Base-by-base conservation (phyloP, 2,797 vertebrate genomes). In the Heterohyrax brucei region DNA sequence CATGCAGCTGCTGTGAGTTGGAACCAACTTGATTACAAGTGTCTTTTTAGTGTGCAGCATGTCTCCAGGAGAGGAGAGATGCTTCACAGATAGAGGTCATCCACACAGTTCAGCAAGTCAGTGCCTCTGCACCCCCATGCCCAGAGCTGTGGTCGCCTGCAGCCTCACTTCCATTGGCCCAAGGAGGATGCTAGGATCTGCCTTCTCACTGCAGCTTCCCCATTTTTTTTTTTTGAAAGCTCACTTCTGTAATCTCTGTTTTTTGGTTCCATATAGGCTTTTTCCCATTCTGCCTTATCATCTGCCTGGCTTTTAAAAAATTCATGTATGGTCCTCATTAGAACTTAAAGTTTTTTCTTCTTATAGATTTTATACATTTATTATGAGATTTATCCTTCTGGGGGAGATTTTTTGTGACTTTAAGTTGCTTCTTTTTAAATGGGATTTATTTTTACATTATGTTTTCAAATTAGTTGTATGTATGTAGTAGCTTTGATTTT, bases 401-500 rank as follows among this genome's bases (percentile, higher is more conserved):
- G 7, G 21, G 10, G 59, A 33, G 9, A 46, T 4, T 21, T 76
- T 70, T 83, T 91, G 80, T 86, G 4, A 39, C 39, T 39, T 39
- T 39, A 39, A 39, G 28, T 66, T 50, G 77, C 9, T 90, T n/a
- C 12, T 91, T 93, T 92, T 88, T 48, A 96, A 95, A 79, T 76
- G 53, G 33, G 48, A 48, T 62, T 93, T 95, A 89, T 84, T 86
- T 30, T 94, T 95, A 86, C 81, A 79, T 86, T 95, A 59, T 91
- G 87, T 97, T 95, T 97, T 95, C 64, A 91, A 92, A 77, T 95
- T 56, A 66, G 75, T 93, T 94, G 79, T 64, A 80, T 64, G 59
- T 89, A 19, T 59, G 48, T 95, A 93, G 56, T 72, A 84, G 76
- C 26, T 95, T 75, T 95, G 94, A 96, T 93, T 97, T 96, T 96